These are phyloP conservation scores for Antrozous pallidus DNA, from an alignment of 2,797 vertebrate species.

Conservation along the genomic window DNA sequence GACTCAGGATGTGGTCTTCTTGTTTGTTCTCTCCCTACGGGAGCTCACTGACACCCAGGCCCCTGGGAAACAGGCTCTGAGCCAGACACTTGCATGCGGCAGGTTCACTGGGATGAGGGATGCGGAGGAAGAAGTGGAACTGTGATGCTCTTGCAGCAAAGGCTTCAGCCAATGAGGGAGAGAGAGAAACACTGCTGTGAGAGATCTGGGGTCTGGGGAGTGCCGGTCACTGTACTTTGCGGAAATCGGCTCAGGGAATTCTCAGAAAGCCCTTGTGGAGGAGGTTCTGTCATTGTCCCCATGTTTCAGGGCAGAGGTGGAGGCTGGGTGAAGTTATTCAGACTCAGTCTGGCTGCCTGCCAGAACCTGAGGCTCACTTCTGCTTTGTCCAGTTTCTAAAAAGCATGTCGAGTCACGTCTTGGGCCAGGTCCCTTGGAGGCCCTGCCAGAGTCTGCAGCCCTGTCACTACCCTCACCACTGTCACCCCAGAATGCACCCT, in stretches of 20 bases:
- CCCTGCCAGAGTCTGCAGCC: not conserved
- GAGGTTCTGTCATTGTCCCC: not conserved
- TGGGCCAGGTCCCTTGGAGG: not conserved
- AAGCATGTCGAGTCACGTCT: not conserved
- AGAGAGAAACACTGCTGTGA: no score
- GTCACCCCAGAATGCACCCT: not conserved
- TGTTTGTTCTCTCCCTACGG: not conserved
- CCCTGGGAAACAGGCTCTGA: not conserved
- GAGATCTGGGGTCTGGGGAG: not conserved
- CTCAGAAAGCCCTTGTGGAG: not conserved
- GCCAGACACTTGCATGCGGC: not conserved
- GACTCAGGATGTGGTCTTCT: not conserved
- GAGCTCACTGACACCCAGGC: not conserved
- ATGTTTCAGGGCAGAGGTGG: not conserved
- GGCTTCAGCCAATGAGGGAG: not conserved
- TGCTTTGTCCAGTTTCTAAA: not conserved
- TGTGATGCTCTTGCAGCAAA: not conserved
- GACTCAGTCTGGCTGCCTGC: not conserved
- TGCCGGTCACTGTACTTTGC: not conserved
- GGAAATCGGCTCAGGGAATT: not conserved
- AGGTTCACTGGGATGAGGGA: not conserved
- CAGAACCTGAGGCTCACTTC: not conserved
- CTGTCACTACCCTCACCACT: not conserved
- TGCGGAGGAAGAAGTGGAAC: not conserved
- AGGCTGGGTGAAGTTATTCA: not conserved